A percentile compares a stretch with the other conserved stretches of the same genome.
Conservation (phyloP, 2,797 vertebrate genomes). For the Acridotheres tristis region DNA sequence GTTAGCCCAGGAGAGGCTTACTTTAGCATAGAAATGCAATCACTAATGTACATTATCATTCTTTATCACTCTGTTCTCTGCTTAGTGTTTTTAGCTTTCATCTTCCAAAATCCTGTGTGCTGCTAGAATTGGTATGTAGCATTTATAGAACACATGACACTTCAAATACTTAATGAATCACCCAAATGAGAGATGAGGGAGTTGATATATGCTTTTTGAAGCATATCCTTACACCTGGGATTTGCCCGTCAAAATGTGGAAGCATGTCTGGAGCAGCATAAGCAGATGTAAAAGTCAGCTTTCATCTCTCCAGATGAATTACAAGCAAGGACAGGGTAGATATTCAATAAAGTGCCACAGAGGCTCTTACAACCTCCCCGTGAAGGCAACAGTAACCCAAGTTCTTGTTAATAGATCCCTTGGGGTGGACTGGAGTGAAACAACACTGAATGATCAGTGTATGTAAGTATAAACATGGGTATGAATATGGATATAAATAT, state of each 20-base stretch:
- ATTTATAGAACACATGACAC: neutral
- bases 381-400: neutral
- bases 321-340: neutral
- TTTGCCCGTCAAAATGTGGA: neutral
- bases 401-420: neutral
- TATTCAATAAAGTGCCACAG: neutral
- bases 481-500: too few relatives aligned
- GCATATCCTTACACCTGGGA: neutral
- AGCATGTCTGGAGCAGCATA: neutral
- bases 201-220: neutral
- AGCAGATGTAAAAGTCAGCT: neutral
- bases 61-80: neutral
- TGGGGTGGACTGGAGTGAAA: neutral
- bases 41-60: constrained; percentile 15
- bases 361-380: neutral
- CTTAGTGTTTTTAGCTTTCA: constrained; percentile 3
- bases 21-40: neutral
- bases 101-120: neutral
- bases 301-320: neutral
- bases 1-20: constrained; percentile 24
- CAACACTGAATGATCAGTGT: rapidly evolving
- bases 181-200: neutral
- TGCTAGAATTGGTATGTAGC: neutral
- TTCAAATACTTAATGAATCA: neutral
- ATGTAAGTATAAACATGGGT: too few relatives aligned